Conservation (phyloP, 2,888 invertebrate genomes). For the Drosophila rubida region DNA sequence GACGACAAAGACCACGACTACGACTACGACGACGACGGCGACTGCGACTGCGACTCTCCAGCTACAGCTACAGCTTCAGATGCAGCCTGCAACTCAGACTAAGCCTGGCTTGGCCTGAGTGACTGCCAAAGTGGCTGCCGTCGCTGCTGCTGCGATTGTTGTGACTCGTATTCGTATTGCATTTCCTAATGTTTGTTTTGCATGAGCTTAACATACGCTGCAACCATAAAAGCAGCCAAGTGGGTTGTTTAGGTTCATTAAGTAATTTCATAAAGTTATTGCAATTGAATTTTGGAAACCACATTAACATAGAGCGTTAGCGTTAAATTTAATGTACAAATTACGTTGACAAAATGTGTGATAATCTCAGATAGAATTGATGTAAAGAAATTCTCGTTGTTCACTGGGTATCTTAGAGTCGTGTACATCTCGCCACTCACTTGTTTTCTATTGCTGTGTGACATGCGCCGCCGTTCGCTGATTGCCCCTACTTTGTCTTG, state of each 20-base stretch:
- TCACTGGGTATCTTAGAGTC: slow-evolving; percentile 13
- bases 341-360: no score
- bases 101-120: slow-evolving; percentile 62
- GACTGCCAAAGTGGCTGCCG: slow-evolving; percentile 77
- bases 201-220: slow-evolving; percentile 68
- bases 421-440: background rate
- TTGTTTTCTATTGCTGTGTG: slow-evolving; percentile 50
- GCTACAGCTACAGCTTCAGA: slow-evolving; percentile 9
- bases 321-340: no score
- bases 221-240: background rate
- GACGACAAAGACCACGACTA: slow-evolving; percentile 65
- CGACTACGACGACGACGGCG: no score
- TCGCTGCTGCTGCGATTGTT: slow-evolving; percentile 64
- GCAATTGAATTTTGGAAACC: background rate
- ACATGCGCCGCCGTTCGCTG: slow-evolving; percentile 73
- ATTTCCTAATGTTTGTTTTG: slow-evolving; percentile 82
- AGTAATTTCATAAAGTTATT: no score
- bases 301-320: no score
- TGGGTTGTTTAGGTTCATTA: background rate
- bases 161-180: slow-evolving; percentile 71
- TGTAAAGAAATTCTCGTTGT: background rate
- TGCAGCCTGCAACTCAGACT: slow-evolving; percentile 16
- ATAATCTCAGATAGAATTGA: no score
- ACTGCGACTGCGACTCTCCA: slow-evolving; percentile 54
- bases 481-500: slow-evolving; percentile 63